Base-by-base conservation (phyloP, 2,113 vertebrate genomes). In the Pandion haliaetus region DNA sequence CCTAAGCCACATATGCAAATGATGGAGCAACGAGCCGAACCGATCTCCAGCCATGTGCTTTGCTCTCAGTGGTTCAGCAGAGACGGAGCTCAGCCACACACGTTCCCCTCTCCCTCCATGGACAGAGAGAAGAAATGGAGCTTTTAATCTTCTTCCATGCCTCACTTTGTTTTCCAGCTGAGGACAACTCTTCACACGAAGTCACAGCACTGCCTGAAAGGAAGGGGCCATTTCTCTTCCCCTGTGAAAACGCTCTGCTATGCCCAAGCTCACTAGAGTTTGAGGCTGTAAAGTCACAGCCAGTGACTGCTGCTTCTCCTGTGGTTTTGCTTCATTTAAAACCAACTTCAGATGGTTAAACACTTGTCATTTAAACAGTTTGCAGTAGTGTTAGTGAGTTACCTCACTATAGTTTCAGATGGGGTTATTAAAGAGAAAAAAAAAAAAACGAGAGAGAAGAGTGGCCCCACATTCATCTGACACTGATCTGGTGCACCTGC, bases 61-160 rank as follows among this genome's bases (percentile, higher is more conserved):
- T 36, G 10, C 49, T 69, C 47, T 31, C 26, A 14, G 15, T 24
- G 32, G 25, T 57, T 83, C 61, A 36, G 36, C 28, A 57, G 36
- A 1, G 0, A 24, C 44, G 62, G 14, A 32, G 9, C 20, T 83
- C 79, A 69, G 24, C 36, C 36, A 40, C 61, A 18, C 4, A 1
- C 1, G 0, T 12, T 2, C 20, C 23, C 29, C 13, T 24, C 47
- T 79, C 19, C 42, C 24, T 31, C 24, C 49, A 47, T 2, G 7
- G 73, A 49, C 26, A 55, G 59, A 86, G 23, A 44, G 34, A 70
- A 63, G 34, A 78, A 78, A 44, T 2, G 4, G 14, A 74, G 16
- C 21, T 80, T 63, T 76, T 52, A 25, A 28, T 42, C 31, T 21
- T 45, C 61, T 74, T 23, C n/a, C 26, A 9, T 25, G 10, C 38